phyloP scores from a whole-genome alignment of 1,140 invertebrate genomes.

The Cydia fagiglandana region DNA sequence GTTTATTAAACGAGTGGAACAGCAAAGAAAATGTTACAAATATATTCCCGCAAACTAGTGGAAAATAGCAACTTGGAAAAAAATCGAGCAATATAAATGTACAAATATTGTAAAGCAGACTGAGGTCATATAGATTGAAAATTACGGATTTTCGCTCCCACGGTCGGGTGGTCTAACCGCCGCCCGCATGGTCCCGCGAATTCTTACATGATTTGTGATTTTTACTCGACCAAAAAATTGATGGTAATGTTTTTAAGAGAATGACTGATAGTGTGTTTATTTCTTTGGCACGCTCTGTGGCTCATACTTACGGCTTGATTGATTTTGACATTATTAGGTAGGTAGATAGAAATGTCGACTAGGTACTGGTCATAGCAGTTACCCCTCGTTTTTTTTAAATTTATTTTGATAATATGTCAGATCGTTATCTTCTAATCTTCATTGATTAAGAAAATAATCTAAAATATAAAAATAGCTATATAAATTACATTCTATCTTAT shows the following conservation, averaged over 20 bases:
- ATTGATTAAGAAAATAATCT: too few species aligned
- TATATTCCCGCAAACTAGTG: constrained; percentile 7
- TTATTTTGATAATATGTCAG: too few species aligned
- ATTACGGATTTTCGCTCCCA: constrained; percentile 18
- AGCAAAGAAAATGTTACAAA: not conserved
- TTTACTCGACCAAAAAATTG: not conserved
- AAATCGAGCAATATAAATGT: not conserved
- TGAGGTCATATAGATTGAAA: constrained; percentile 17
- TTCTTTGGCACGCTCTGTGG: not conserved
- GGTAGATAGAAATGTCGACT: too few species aligned
- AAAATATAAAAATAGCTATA: too few species aligned
- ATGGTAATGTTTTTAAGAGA: not conserved
- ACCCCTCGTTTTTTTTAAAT: too few species aligned
- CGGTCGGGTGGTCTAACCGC: constrained; percentile 9
- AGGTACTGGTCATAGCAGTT: too few species aligned
- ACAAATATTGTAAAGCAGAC: constrained; percentile 14
- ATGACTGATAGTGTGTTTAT: not conserved
- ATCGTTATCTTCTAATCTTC: too few species aligned
- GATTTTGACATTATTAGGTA: too few species aligned
- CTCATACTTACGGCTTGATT: too few species aligned
- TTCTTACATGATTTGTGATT: constrained; percentile 3
- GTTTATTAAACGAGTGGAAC: constrained; percentile 8
- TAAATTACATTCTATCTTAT: too few species aligned
- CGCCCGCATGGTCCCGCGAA: constrained; percentile 1
- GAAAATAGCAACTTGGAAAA: constrained; percentile 8